Conservation (phyloP, 1,140 invertebrate genomes). For the Zaprionus ghesquierei region DNA sequence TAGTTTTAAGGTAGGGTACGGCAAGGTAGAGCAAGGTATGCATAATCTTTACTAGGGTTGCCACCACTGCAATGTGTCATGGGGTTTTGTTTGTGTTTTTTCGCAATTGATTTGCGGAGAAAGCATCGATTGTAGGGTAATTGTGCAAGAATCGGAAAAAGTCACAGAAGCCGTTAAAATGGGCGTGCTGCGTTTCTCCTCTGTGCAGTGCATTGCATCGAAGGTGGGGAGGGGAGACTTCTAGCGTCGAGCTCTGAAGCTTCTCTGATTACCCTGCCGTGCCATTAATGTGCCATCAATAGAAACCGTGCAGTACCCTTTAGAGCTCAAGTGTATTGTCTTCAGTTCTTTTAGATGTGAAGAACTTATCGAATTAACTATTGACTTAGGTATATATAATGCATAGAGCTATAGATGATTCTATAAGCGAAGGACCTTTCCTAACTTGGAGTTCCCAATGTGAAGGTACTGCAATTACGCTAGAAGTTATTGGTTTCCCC, state of each 20-base stretch:
- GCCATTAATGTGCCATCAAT: conserved; percentile 22
- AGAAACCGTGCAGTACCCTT: background rate
- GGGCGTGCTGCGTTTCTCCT: conserved; percentile 35
- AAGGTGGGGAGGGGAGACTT: background rate
- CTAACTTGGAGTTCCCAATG: no score
- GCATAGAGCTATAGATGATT: no score
- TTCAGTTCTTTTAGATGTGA: no score
- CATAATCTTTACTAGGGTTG: conserved; percentile 21
- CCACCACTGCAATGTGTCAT: conserved; percentile 66
- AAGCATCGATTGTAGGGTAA: conserved; percentile 79
- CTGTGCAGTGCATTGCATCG: conserved; percentile 3
- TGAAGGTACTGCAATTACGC: background rate
- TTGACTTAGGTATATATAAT: background rate
- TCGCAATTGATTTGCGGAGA: conserved; percentile 79
- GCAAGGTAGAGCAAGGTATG: conserved; percentile 56
- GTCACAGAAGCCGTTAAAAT: conserved; percentile 65
- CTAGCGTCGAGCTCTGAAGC: background rate
- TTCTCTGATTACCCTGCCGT: conserved; percentile 14
- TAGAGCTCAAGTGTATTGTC: background rate
- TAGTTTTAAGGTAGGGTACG: conserved; percentile 30
- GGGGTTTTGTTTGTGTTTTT: conserved; percentile 81
- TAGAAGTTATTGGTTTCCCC: no score
- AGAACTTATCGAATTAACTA: background rate
- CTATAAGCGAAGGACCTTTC: no score
- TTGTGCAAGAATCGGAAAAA: conserved; percentile 79